Percentiles rank a stretch among this genome's conserved stretches.
Evolutionary conservation across 64 coral and sea anemone species (phyloP).

Genomic region (Stylophora pistillata): DNA sequence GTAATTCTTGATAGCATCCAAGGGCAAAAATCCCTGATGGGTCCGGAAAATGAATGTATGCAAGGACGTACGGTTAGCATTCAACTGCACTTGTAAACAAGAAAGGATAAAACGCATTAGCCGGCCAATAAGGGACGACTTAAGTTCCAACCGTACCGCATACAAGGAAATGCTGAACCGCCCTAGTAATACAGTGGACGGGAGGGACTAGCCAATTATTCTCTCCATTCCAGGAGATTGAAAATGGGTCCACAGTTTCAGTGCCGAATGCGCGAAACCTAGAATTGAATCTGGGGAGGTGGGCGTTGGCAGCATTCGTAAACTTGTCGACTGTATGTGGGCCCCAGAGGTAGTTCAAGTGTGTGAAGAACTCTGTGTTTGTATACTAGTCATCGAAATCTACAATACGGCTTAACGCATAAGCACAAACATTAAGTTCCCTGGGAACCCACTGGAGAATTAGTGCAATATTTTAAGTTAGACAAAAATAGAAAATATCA

Average conservation of each 20-base stretch:
- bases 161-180: background rate
- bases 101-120: background rate
- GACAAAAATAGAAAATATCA: too few species aligned
- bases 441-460: conserved; percentile 28
- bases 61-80: background rate
- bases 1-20: background rate
- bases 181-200: background rate
- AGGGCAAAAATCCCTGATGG: background rate
- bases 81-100: background rate
- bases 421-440: conserved; percentile 41
- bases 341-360: conserved; percentile 30
- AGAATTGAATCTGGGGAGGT: conserved; percentile 51
- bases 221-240: conserved; percentile 26
- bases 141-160: background rate
- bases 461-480: too few species aligned
- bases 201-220: conserved; percentile 46
- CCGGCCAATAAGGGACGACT: conserved; percentile 17
- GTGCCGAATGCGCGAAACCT: conserved; percentile 28
- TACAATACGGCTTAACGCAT: conserved; percentile 25
- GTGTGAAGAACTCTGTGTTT: conserved; percentile 3
- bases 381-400: conserved; percentile 54
- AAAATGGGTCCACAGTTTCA: conserved; percentile 40
- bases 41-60: background rate
- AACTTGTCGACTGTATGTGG: conserved; percentile 61
- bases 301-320: conserved; percentile 19